phyloP scores from a whole-genome alignment of 2,888 invertebrate species.

The Cancer borealis region DNA sequence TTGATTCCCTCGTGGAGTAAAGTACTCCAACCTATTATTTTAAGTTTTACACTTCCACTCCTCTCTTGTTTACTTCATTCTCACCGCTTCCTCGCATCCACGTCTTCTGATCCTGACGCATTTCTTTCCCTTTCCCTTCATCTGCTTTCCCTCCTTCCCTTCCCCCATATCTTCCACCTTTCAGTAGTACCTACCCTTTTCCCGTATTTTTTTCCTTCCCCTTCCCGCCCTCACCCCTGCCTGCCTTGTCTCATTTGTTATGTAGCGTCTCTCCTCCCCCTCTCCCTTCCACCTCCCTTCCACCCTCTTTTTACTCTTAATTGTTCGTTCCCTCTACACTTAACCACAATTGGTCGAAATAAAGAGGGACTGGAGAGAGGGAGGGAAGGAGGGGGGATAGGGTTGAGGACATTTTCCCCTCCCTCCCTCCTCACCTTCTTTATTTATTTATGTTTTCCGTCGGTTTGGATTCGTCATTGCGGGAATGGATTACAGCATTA shows the following conservation, averaged over 20 bases:
- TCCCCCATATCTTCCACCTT: neutral
- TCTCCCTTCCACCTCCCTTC: neutral
- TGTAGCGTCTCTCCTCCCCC: neutral
- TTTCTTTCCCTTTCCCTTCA: too few species aligned
- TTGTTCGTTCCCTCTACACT: neutral
- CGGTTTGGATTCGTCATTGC: neutral
- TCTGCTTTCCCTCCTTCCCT: neutral
- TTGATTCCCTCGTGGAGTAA: too few species aligned
- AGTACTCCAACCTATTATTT: too few species aligned
- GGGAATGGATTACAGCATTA: neutral
- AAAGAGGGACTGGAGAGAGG: neutral
- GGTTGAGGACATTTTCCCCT: neutral
- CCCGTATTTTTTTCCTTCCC: neutral
- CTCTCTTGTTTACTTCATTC: too few species aligned
- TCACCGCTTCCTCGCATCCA: too few species aligned
- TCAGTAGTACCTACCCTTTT: neutral
- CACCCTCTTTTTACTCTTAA: neutral
- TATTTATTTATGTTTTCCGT: slow-evolving; percentile 25
- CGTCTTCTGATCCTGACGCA: too few species aligned
- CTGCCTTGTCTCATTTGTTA: slow-evolving; percentile 35
- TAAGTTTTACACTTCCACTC: too few species aligned
- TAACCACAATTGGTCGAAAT: slow-evolving; percentile 4
- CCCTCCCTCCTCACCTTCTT: neutral
- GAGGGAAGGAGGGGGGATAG: neutral
- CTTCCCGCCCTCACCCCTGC: neutral